These are phyloP conservation scores for Morpho achilles DNA, from an alignment of 2,888 invertebrate genomes.

Conservation along the genomic window DNA sequence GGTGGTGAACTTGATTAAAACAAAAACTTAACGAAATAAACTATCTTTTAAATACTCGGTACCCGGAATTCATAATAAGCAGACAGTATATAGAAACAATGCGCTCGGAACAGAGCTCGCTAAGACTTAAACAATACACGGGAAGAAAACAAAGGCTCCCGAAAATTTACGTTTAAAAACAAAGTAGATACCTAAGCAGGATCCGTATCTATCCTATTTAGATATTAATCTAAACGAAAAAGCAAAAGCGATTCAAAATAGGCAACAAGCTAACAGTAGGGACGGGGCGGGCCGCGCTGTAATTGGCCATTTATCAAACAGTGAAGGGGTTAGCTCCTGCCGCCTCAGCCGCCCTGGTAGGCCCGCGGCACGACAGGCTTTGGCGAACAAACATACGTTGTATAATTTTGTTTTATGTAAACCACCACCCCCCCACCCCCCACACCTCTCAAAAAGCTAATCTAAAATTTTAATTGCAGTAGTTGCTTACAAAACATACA, in stretches of 20 bases:
- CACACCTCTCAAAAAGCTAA: conserved; percentile 16
- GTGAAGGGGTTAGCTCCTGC: conserved; percentile 76
- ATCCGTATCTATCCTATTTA: conserved; percentile 79
- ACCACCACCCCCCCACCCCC: not conserved
- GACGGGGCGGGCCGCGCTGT: conserved; percentile 69
- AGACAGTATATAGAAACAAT: conserved; percentile 27
- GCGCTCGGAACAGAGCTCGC: conserved; percentile 45
- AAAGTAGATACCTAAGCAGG: conserved; percentile 76
- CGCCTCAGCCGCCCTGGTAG: conserved; percentile 60
- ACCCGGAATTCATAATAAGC: conserved; percentile 31
- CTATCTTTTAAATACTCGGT: not conserved
- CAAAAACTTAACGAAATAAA: too few species aligned
- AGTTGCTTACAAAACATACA: conserved; percentile 4
- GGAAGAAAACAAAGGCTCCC: conserved; percentile 55
- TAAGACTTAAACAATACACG: conserved; percentile 59
- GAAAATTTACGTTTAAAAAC: conserved; percentile 78
- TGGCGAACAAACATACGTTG: conserved; percentile 47
- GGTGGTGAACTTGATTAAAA: too few species aligned
- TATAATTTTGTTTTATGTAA: conserved; percentile 25
- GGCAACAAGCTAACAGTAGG: conserved; percentile 79
- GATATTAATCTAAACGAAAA: conserved; percentile 80
- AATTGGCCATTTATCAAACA: conserved; percentile 81
- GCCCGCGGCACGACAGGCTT: conserved; percentile 40
- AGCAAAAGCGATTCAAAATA: conserved; percentile 79
- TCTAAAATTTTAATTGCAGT: conserved; percentile 26